phyloP scores from a whole-genome alignment of 92 coral and sea anemone genomes.

The Desmophyllum pertusum region DNA sequence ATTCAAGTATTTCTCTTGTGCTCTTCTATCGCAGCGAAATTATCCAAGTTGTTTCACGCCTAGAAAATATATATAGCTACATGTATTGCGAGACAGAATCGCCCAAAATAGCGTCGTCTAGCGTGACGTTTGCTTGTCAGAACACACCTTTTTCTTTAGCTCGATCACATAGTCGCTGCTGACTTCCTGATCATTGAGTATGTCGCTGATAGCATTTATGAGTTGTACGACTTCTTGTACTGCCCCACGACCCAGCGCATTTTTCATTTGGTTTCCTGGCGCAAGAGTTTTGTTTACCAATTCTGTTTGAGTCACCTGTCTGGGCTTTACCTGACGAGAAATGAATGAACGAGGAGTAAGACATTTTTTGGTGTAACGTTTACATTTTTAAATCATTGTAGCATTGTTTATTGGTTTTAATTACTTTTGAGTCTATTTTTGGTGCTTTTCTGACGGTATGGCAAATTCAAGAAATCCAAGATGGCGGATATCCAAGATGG shows the following conservation, averaged over 20 bases:
- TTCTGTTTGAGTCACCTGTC: neutral
- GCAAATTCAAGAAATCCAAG: no score
- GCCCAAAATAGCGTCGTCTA: neutral
- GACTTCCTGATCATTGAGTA: conserved; percentile 39
- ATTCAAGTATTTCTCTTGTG: no score
- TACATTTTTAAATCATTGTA: no score
- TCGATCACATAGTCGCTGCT: neutral
- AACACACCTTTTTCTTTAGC: conserved; percentile 14
- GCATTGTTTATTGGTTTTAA: no score
- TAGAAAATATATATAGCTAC: no score
- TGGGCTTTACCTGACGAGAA: conserved; percentile 9
- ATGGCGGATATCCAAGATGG: no score
- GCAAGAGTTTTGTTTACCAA: conserved; percentile 13
- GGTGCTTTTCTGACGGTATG: no score
- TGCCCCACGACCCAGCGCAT: conserved; percentile 63
- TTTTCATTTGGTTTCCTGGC: conserved; percentile 21
- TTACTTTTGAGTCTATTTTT: no score
- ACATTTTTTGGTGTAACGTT: neutral
- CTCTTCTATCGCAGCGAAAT: no score
- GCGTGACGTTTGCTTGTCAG: neutral
- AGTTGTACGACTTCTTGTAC: conserved; percentile 64
- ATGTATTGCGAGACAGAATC: neutral
- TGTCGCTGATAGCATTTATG: conserved; percentile 52
- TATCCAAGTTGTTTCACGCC: no score
- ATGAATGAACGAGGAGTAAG: neutral